Base-by-base conservation (phyloP, 2,888 invertebrate genomes). In the Drosophila mimetica region DNA sequence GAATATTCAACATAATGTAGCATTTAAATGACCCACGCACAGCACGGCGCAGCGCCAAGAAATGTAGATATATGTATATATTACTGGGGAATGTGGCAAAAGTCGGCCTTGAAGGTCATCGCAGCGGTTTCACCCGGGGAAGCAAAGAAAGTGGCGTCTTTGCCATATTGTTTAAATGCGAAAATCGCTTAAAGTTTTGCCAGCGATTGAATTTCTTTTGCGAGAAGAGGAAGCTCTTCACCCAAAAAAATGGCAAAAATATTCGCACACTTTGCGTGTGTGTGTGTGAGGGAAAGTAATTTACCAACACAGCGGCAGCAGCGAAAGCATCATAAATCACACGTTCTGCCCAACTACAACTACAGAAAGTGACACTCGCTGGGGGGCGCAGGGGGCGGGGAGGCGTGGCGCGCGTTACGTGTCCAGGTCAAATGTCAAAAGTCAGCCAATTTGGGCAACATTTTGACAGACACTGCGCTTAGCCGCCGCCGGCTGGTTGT, bases 371-470 rank as follows among this genome's bases (percentile, higher is more conserved):
- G 53, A 71, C 60, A 48, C 58, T 41, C 54, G 28, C 8, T 42
- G 22, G 41, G 30, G 54, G 50, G 2, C 18, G n/a, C 13, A 20
- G 20, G 32, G 14, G 32, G 20, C 16, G 9, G 51, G 39, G 16
- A 2, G 16, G n/a, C 20, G 41, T 11, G 53, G 20, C 25, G 55
- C 57, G 77, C 84, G 74, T 80, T 77, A 86, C 85, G 85, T 87
- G 87, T 81, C 63, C 86, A 87, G 85, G 81, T 87, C 87, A 87
- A 81, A 81, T 87, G 87, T 75, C 86, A 87, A 63, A 85, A 81
- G 81, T 85, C 81, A 85, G 85, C 85, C 82, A 81, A 87, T 81
- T 81, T 81, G 75, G 82, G 70, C 52, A 73, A 78, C 87, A 74
- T 72, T 69, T 85, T 87, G 85, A 81, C 87, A 87, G 87, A 71